Evolutionary conservation across 2,797 vertebrate species (phyloP).

Genomic region (Bovichtus variegatus): DNA sequence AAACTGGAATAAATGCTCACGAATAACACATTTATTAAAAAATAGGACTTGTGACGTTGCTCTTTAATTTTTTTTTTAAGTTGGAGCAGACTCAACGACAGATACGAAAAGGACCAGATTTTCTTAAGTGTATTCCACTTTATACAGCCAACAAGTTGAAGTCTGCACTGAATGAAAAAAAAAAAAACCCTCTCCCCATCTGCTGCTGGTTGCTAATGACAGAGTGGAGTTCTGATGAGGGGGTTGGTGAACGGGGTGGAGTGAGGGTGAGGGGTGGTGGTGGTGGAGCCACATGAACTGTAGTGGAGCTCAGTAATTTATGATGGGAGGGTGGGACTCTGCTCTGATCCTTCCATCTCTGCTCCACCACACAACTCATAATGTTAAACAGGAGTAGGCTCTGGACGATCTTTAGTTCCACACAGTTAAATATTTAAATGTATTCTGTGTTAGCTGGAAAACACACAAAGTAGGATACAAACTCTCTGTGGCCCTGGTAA

Average conservation of each 20-base stretch:
- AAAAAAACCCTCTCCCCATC: conserved; percentile 70
- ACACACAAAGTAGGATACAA: not conserved
- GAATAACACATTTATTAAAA: too few relatives aligned
- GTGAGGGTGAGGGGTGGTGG: conserved; percentile 40
- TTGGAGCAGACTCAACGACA: not conserved
- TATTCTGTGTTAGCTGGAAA: conserved; percentile 14
- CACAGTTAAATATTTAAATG: conserved; percentile 28
- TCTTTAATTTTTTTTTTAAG: too few relatives aligned
- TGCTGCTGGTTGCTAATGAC: conserved; percentile 78
- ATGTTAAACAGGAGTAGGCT: conserved; percentile 63
- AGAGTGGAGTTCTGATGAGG: conserved; percentile 77
- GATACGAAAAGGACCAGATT: not conserved
- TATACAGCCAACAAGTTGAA: conserved; percentile 36
- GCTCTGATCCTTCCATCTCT: conserved; percentile 58
- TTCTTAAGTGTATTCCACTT: conserved; percentile 25
- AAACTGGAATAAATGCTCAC: too few relatives aligned
- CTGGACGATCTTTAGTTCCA: conserved; percentile 25
- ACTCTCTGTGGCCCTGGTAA: not conserved
- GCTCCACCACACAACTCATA: conserved; percentile 59
- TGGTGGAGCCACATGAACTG: conserved; percentile 79
- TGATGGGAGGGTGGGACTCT: conserved; percentile 74
- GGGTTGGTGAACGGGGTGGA: conserved; percentile 66
- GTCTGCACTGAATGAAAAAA: conserved; percentile 53
- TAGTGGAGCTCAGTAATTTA: conserved; percentile 73
- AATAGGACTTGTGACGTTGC: too few relatives aligned